A percentile compares a stretch with the other conserved stretches of the same genome.
phyloP scores from a whole-genome alignment of 2,888 invertebrate genomes.

The Exephanes ischioxanthus region DNA sequence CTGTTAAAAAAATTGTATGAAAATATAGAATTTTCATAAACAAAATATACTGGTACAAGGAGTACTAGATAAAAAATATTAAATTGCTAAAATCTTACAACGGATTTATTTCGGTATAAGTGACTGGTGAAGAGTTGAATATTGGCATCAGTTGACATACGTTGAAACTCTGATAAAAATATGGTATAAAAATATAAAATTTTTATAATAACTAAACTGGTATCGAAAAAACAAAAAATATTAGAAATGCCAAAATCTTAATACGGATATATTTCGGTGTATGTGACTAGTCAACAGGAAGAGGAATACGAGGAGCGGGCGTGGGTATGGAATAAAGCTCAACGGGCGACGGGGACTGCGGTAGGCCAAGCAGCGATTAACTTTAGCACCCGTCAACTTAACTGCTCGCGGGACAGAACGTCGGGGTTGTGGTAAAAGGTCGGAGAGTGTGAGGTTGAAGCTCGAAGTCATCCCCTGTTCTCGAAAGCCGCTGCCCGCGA shows the following conservation, averaged over 20 bases:
- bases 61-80: no score
- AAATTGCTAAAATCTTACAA: no score
- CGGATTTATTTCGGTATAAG: not conserved
- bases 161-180: no score
- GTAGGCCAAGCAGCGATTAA: conserved; percentile 72
- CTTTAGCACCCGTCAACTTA: conserved; percentile 73
- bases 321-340: conserved; percentile 65
- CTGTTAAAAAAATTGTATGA: no score
- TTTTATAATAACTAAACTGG: no score
- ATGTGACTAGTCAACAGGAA: conserved; percentile 12
- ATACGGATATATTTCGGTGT: no score
- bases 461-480: conserved; percentile 28
- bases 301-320: conserved; percentile 21
- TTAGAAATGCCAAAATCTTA: no score
- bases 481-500: not conserved
- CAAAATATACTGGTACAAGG: no score
- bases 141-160: not conserved
- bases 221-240: no score
- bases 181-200: no score
- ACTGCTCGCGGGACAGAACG: conserved; percentile 61
- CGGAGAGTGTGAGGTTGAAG: conserved; percentile 31
- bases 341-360: conserved; percentile 51
- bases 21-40: no score
- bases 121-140: conserved; percentile 1
- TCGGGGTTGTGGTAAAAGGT: conserved; percentile 29